Percentiles rank a stretch among this genome's conserved stretches.
Evolutionary conservation across 2,113 vertebrate genomes (phyloP).

Genomic region (Rhea americana): DNA sequence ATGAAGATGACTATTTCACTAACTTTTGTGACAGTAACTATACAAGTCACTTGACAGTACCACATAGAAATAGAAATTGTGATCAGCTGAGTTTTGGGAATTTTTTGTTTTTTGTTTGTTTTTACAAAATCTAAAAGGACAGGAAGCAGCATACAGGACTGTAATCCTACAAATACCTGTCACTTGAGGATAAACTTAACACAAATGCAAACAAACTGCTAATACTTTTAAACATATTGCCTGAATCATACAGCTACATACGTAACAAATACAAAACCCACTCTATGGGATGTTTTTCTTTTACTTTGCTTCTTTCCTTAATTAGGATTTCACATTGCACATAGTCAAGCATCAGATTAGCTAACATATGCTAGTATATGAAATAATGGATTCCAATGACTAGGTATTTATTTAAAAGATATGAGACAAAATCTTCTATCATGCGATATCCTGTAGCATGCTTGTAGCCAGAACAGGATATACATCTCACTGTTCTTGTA

Average conservation of each 20-base stretch:
- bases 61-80: background rate
- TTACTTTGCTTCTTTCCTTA: background rate
- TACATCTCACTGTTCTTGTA: background rate
- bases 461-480: background rate
- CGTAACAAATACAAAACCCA: background rate
- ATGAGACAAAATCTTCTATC: background rate
- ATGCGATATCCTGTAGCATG: background rate
- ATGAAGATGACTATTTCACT: constrained; percentile 11
- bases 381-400: background rate
- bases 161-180: background rate
- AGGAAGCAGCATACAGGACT: background rate
- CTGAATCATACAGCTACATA: background rate
- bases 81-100: too few species aligned
- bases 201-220: background rate
- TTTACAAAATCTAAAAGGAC: background rate
- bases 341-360: background rate
- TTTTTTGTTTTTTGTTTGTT: background rate
- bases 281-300: background rate
- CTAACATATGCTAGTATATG: background rate
- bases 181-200: background rate
- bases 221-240: background rate
- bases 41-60: background rate
- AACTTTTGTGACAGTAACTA: background rate
- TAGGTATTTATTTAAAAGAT: background rate
- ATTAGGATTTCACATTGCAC: background rate